Conservation (phyloP, 2,797 vertebrate genomes). For the Diceros bicornis region DNA sequence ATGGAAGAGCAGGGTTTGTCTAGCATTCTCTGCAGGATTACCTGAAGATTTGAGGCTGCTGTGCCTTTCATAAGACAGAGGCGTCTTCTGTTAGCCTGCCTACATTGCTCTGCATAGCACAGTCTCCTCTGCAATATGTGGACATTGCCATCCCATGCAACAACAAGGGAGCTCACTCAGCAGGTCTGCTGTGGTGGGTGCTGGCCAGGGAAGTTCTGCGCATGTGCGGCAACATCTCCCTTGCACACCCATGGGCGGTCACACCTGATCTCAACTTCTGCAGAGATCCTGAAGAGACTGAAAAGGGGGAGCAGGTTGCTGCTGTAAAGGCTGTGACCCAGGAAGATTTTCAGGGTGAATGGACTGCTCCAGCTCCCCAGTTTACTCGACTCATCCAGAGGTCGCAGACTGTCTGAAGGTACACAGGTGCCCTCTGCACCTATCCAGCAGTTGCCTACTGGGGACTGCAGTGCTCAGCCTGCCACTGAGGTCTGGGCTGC, state of each 20-base stretch:
- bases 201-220: background rate
- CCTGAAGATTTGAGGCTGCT: background rate
- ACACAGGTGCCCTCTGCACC: background rate
- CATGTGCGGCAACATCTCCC: too few relatives aligned
- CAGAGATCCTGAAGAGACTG: background rate
- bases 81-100: background rate
- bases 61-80: background rate
- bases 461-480: too few relatives aligned
- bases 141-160: background rate
- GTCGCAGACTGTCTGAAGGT: too few relatives aligned
- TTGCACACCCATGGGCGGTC: too few relatives aligned
- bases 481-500: background rate
- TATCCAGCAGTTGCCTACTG: background rate
- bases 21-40: background rate
- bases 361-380: background rate
- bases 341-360: background rate
- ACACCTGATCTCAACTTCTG: background rate
- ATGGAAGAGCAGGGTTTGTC: background rate
- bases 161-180: background rate
- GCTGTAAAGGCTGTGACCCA: background rate
- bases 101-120: too few relatives aligned
- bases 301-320: background rate
- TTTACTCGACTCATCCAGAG: background rate
- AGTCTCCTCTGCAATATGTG: background rate
- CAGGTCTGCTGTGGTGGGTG: rapidly evolving